These are phyloP conservation scores for Labeo calbasu DNA, from an alignment of 2,797 vertebrate species.

Conservation along the genomic window DNA sequence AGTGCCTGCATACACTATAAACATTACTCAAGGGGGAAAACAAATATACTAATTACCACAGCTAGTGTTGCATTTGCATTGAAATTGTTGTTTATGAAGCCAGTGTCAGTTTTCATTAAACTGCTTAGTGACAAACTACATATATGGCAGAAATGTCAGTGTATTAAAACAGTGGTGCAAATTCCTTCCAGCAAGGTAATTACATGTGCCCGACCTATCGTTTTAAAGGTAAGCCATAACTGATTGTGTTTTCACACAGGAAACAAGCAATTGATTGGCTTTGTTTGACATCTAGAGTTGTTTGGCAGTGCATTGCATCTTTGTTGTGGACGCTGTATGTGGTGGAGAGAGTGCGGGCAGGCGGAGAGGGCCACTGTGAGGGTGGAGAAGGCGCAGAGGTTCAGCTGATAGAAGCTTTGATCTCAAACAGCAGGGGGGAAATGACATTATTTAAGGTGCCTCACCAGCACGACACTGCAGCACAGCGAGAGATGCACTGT, in stretches of 20 bases:
- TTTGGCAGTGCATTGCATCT: slow-evolving; percentile 50
- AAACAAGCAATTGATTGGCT: slow-evolving; percentile 64
- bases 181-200: slow-evolving; percentile 52
- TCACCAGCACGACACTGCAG: slow-evolving; percentile 39
- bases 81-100: slow-evolving; percentile 11
- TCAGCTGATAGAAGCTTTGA: slow-evolving; percentile 61
- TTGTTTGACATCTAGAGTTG: slow-evolving; percentile 65
- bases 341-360: slow-evolving; percentile 32
- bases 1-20: not conserved
- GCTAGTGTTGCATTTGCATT: slow-evolving; percentile 12
- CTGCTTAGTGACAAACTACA: slow-evolving; percentile 19
- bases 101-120: slow-evolving; percentile 28
- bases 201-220: slow-evolving; percentile 56
- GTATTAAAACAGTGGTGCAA: slow-evolving; percentile 11
- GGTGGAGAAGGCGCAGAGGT: slow-evolving; percentile 49
- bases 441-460: slow-evolving; percentile 66
- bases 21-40: slow-evolving; percentile 4
- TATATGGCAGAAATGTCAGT: slow-evolving; percentile 37
- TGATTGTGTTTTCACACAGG: slow-evolving; percentile 49
- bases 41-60: slow-evolving; percentile 18
- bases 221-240: slow-evolving; percentile 60
- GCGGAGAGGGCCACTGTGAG: slow-evolving; percentile 48
- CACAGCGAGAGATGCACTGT: slow-evolving; percentile 57
- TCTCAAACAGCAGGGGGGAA: slow-evolving; percentile 61
- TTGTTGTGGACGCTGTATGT: slow-evolving; percentile 52